Conservation (phyloP, 1,140 invertebrate genomes). For the Drosophila sturtevanti region DNA sequence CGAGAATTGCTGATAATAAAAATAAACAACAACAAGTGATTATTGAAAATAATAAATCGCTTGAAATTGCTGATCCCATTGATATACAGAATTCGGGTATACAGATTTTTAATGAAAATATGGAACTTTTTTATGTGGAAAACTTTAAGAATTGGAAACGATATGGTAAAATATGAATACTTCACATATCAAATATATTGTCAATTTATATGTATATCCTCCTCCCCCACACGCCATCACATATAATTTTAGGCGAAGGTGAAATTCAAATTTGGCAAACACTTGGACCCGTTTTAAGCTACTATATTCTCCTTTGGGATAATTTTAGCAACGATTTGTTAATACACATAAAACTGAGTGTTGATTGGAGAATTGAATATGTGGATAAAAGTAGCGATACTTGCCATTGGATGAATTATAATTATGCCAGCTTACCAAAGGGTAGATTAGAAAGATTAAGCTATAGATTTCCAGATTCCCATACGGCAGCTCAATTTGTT, state of each 20-base stretch:
- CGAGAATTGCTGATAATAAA: background rate
- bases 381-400: conserved; percentile 19
- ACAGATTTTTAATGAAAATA: conserved; percentile 25
- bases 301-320: conserved; percentile 42
- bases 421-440: conserved; percentile 34
- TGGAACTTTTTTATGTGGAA: conserved; percentile 27
- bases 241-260: conserved; percentile 36
- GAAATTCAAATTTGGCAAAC: conserved; percentile 36
- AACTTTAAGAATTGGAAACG: conserved; percentile 26
- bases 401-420: conserved; percentile 40
- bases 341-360: conserved; percentile 29
- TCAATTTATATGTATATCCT: background rate
- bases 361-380: conserved; percentile 32
- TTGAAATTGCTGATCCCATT: background rate
- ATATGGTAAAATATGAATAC: conserved; percentile 1
- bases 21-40: background rate
- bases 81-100: conserved; percentile 8
- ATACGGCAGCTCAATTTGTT: conserved; percentile 36
- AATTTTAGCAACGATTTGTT: conserved; percentile 20
- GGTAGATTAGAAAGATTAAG: conserved; percentile 34
- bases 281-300: background rate
- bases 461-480: conserved; percentile 34
- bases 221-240: too few species aligned
- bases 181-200: too few species aligned
- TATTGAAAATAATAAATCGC: background rate